phyloP scores from a whole-genome alignment of 2,888 invertebrate genomes.

The Lithosia quadra region DNA sequence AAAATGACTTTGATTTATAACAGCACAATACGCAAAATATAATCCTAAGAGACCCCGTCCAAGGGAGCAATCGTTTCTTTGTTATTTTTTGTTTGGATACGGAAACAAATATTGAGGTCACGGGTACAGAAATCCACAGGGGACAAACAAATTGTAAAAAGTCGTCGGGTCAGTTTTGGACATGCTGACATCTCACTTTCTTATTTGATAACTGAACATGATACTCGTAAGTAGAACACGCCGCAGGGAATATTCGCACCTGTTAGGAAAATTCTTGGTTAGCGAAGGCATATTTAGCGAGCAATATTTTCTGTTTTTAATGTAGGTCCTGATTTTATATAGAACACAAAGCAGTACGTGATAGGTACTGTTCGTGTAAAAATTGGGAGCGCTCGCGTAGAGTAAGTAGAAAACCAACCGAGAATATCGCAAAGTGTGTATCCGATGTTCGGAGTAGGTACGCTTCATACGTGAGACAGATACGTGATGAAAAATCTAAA shows the following conservation, averaged over 20 bases:
- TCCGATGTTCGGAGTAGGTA: conserved; percentile 10
- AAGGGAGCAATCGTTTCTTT: conserved; percentile 43
- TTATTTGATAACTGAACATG: conserved; percentile 41
- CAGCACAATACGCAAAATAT: conserved; percentile 21
- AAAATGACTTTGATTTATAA: conserved; percentile 22
- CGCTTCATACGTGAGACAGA: conserved; percentile 42
- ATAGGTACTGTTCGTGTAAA: conserved; percentile 21
- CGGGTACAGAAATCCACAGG: conserved; percentile 35
- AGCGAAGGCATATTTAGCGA: conserved; percentile 30
- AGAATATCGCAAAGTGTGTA: conserved; percentile 44
- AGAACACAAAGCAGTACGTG: conserved; percentile 36
- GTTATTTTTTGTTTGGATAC: conserved; percentile 40
- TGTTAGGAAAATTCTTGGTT: conserved; percentile 23
- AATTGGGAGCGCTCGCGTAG: not conserved
- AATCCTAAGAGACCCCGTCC: conserved; percentile 25
- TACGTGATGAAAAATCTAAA: conserved; percentile 45
- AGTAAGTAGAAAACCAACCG: conserved; percentile 24
- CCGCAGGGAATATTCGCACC: conserved; percentile 27
- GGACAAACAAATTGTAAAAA: conserved; percentile 47
- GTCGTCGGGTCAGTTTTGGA: conserved; percentile 35
- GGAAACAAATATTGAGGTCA: conserved; percentile 44
- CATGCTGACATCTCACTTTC: conserved; percentile 30
- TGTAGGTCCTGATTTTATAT: conserved; percentile 41
- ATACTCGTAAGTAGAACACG: conserved; percentile 32
- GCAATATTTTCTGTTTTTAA: conserved; percentile 40